Evolutionary conservation across 2,888 invertebrate species (phyloP).

Genomic region (Hirtodrosophila cameraria): DNA sequence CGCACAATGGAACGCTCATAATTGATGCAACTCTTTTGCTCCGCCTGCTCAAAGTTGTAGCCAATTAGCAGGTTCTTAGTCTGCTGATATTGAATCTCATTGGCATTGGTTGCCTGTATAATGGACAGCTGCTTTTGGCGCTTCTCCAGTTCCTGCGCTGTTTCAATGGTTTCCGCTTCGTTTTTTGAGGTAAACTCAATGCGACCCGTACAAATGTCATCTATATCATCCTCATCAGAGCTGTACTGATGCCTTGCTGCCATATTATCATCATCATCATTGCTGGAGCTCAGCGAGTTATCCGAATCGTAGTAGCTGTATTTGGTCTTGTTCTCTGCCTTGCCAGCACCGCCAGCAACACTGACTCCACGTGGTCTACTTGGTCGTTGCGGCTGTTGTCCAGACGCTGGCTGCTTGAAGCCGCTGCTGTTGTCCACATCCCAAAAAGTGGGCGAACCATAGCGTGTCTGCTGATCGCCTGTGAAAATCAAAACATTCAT

Average conservation of each 20-base stretch:
- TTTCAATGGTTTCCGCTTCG: conserved; percentile 93
- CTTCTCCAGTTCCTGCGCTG: conserved; percentile 85
- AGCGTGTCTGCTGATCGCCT: conserved; percentile 83
- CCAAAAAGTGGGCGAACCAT: conserved; percentile 84
- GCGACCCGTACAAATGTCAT: conserved; percentile 86
- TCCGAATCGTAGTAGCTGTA: conserved; percentile 84
- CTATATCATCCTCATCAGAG: conserved; percentile 78
- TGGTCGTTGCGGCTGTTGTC: neutral
- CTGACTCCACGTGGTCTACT: conserved; percentile 16
- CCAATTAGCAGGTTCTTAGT: conserved; percentile 83
- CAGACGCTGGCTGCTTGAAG: conserved; percentile 34
- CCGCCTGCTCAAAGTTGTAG: conserved; percentile 71
- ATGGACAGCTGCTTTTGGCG: conserved; percentile 83
- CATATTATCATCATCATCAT: conserved; percentile 82
- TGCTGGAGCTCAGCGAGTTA: conserved; percentile 86
- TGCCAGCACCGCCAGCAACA: neutral
- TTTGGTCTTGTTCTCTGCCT: conserved; percentile 31
- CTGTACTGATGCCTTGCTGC: conserved; percentile 74
- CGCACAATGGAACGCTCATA: conserved; percentile 78
- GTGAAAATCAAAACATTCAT: neutral
- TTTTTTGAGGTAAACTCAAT: conserved; percentile 94
- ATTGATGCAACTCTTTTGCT: conserved; percentile 29
- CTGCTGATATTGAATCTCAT: conserved; percentile 83
- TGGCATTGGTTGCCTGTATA: conserved; percentile 82
- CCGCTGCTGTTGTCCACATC: conserved; percentile 69